These are phyloP conservation scores for Vanessa tameamea DNA, from an alignment of 1,140 invertebrate genomes.

Conservation along the genomic window DNA sequence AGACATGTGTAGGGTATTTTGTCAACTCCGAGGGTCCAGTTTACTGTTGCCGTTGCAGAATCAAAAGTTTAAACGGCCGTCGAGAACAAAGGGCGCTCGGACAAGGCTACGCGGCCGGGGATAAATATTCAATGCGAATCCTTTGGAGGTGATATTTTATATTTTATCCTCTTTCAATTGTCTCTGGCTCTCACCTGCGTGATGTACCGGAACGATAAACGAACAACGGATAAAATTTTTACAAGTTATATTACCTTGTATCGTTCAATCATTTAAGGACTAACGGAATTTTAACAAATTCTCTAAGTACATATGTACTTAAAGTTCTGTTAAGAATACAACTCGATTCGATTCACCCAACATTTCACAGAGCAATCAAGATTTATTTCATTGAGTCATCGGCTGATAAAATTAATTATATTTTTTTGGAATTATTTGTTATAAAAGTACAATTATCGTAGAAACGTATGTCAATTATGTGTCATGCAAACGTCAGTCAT, in stretches of 20 bases:
- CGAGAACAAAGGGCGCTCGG: slow-evolving; percentile 76
- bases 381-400: slow-evolving; percentile 6
- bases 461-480: slow-evolving; percentile 18
- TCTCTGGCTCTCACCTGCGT: slow-evolving; percentile 71
- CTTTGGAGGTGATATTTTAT: slow-evolving; percentile 79
- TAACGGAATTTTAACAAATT: slow-evolving; percentile 2
- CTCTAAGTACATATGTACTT: background rate
- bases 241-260: slow-evolving; percentile 32
- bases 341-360: background rate
- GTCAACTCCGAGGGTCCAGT: slow-evolving; percentile 73
- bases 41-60: slow-evolving; percentile 78
- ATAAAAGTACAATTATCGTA: slow-evolving; percentile 22
- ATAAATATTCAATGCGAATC: slow-evolving; percentile 80
- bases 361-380: slow-evolving; percentile 21
- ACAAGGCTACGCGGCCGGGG: slow-evolving; percentile 63
- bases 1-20: slow-evolving; percentile 43
- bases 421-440: slow-evolving; percentile 10
- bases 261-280: background rate
- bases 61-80: slow-evolving; percentile 80
- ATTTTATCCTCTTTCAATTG: slow-evolving; percentile 67
- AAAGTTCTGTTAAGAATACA: too few relatives aligned
- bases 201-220: slow-evolving; percentile 54
- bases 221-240: slow-evolving; percentile 39
- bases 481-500: slow-evolving; percentile 51
- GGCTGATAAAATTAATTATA: slow-evolving; percentile 9